Percentiles rank a stretch among this genome's conserved stretches.
These are phyloP conservation scores for Ostrea denselamellosa DNA, from an alignment of 1,140 invertebrate genomes.

Conservation along the genomic window DNA sequence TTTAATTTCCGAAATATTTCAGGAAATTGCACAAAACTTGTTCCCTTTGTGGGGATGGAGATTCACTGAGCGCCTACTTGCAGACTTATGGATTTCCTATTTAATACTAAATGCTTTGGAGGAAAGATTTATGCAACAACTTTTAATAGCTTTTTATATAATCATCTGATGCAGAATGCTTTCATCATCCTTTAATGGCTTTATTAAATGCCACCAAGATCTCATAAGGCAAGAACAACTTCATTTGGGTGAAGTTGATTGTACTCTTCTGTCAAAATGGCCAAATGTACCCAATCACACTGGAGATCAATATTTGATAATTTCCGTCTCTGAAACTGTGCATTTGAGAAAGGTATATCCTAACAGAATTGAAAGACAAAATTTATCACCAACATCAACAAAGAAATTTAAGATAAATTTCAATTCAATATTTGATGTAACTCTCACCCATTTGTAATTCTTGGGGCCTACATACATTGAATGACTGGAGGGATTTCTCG, in stretches of 20 bases:
- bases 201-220: not conserved
- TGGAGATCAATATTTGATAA: not conserved
- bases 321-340: not conserved
- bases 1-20: not conserved
- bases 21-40: not conserved
- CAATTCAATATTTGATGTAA: not conserved
- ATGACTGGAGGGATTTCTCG: not conserved
- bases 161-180: not conserved
- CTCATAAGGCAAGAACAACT: not conserved
- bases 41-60: not conserved
- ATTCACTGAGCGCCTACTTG: not conserved
- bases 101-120: not conserved
- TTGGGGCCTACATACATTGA: not conserved
- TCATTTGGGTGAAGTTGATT: not conserved
- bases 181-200: constrained; percentile 16
- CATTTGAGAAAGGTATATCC: not conserved
- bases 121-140: constrained; percentile 15
- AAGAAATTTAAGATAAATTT: not conserved
- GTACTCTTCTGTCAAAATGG: not conserved
- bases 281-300: not conserved
- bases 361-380: too few relatives aligned
- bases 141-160: not conserved
- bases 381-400: not conserved
- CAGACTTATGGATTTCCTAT: not conserved
- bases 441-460: not conserved